Evolutionary conservation across 2,797 vertebrate genomes (phyloP).

Genomic region (Echeneis naucrates): DNA sequence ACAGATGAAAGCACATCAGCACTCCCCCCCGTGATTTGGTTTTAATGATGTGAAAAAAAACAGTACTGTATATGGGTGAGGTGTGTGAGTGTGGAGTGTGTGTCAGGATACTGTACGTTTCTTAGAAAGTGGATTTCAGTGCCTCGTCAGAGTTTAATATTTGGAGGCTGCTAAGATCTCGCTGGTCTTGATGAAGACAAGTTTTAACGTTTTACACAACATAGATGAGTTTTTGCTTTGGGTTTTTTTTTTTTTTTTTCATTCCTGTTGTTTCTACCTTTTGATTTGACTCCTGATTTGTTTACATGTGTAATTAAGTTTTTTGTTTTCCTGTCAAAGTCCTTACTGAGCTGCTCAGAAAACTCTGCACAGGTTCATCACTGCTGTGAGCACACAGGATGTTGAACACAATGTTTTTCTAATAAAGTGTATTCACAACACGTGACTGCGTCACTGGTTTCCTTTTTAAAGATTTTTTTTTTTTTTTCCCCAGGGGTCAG

Average conservation of each 20-base stretch:
- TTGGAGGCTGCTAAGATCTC: not conserved
- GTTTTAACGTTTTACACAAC: slow-evolving; percentile 12
- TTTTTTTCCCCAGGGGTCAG: not conserved
- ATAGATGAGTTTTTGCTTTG: not conserved
- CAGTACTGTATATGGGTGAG: slow-evolving; percentile 21
- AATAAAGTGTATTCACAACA: slow-evolving; percentile 72
- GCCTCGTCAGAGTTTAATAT: slow-evolving; percentile 38
- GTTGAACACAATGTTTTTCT: slow-evolving; percentile 50
- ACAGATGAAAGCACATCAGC: slow-evolving; percentile 44
- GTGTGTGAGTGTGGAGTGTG: slow-evolving; percentile 10
- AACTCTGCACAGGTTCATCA: slow-evolving; percentile 37
- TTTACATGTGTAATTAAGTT: not conserved
- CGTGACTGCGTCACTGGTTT: not conserved
- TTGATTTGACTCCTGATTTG: slow-evolving; percentile 10
- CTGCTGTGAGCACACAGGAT: slow-evolving; percentile 51
- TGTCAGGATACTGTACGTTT: slow-evolving; percentile 28
- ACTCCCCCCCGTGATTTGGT: slow-evolving; percentile 10
- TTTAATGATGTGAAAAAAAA: slow-evolving; percentile 34
- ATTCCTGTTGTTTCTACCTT: not conserved
- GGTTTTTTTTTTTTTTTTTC: not conserved
- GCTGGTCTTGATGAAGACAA: not conserved
- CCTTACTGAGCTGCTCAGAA: slow-evolving; percentile 21
- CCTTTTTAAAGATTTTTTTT: not conserved
- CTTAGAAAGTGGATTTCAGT: slow-evolving; percentile 43
- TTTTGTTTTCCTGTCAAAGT: not conserved